Evolutionary conservation across 2,888 invertebrate genomes (phyloP), one percentile per base, ranked within the genome.

Genomic region (Drosophila conformis): DNA sequence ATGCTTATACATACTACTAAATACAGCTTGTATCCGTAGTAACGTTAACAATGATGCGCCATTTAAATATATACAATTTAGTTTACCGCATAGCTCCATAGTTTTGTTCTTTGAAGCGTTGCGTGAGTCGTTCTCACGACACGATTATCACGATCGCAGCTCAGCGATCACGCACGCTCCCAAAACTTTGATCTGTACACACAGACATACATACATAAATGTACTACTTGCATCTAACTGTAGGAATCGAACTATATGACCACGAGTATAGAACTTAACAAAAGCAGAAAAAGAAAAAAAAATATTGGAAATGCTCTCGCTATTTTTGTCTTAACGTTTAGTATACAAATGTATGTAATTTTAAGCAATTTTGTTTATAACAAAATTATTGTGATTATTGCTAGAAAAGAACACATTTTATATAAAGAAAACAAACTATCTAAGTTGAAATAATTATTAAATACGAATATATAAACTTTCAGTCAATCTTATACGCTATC

Each of bases 331-430:
- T 69, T 85, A 82, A 85, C 75, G 61, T 87, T 85, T 87, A 89
- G 83, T 75, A 74, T 83, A 86, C 78, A 84, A 80, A 79, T 84
- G 82, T 89, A 87, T 81, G 78, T 90, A 89, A 90, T 90, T 80
- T 91, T 87, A 89, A 91, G 90, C 66, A 86, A 90, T 90, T 88
- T 90, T 90, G 90, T 91, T 90, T 90, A 89, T 88, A 89, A 91
- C 87, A 90, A 90, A 91, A 90, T 87, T 91, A 91, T 91, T 91
- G 91, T 91, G 91, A 92, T 91, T 90, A 90, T 90, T 88, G 90
- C 87, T 91, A 90, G 89, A 89, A 89, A 90, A 90, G 86, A 89
- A 89, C 88, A 89, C 87, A 85, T 86, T 89, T 83, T 85, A 87
- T 77, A 87, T 79, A 72, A 89, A 63, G 49, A 63, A 68, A 80